Percentiles rank a stretch among this genome's conserved stretches.
These are phyloP conservation scores for Paramisgurnus dabryanus DNA, from an alignment of 2,113 vertebrate genomes.

Conservation along the genomic window DNA sequence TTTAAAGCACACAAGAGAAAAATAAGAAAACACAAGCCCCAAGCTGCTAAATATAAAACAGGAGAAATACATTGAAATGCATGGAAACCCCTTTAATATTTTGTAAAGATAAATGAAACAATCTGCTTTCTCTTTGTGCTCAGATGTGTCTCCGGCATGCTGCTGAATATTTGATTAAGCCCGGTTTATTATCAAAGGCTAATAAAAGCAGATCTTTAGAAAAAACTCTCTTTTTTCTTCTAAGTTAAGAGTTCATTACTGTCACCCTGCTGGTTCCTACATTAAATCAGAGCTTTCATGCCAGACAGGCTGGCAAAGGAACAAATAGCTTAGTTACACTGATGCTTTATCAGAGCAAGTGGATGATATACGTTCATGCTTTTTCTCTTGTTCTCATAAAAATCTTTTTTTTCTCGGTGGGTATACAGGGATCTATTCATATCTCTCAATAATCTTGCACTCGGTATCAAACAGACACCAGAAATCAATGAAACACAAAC, in stretches of 20 bases:
- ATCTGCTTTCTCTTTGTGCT: constrained; percentile 16
- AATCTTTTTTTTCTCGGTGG: constrained; percentile 52
- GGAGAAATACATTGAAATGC: neutral
- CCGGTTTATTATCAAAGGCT: constrained; percentile 47
- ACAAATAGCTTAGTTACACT: constrained; percentile 69
- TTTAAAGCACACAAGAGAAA: constrained; percentile 23
- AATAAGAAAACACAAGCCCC: constrained; percentile 35
- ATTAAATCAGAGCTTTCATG: constrained; percentile 68
- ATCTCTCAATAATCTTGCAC: constrained; percentile 29
- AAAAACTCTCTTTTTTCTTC: constrained; percentile 61
- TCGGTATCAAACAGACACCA: constrained; percentile 10
- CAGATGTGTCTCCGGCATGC: constrained; percentile 3
- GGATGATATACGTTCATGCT: constrained; percentile 26
- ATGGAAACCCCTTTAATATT: constrained; percentile 10
- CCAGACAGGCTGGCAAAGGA: constrained; percentile 62
- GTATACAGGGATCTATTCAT: constrained; percentile 14
- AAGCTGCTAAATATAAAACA: constrained; percentile 27
- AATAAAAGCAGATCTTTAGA: constrained; percentile 70
- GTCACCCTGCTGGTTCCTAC: constrained; percentile 63
- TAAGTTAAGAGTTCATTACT: constrained; percentile 72
- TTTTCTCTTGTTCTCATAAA: constrained; percentile 51
- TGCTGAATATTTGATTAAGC: constrained; percentile 14
- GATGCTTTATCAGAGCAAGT: constrained; percentile 66
- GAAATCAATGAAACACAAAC: constrained; percentile 35
- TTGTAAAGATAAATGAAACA: constrained; percentile 1